Base-by-base conservation (phyloP, 2,797 vertebrate genomes). In the Telmatherina bonti region DNA sequence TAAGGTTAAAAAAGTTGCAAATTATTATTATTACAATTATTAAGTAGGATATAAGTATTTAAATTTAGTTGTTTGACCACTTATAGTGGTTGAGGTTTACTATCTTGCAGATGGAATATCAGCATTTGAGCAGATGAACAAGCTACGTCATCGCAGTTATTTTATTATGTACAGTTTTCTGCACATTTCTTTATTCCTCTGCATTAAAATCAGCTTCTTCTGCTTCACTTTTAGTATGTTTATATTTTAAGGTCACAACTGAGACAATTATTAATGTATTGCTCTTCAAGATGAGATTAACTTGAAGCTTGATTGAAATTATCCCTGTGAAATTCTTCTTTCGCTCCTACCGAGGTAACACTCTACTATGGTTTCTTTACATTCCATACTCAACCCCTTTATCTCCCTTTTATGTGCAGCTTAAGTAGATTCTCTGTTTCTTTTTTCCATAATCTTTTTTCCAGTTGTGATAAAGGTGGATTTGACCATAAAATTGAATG, bases 21-120 rank as follows among this genome's bases (percentile, higher is more conserved):
- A n/a, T 7, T 45, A 20, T 1, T 47, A 18, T 18, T 43, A n/a
- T n/a, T n/a, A n/a, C n/a, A n/a, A n/a, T n/a, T n/a, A n/a, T 43
- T 22, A 59, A 72, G 69, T 41, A 57, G 73, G 76, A 89, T 75
- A 74, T 82, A 7, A 81, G 61, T 67, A 38, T 60, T 63, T 56
- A 57, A 74, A 73, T 82, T 59, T 70, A 74, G 70, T 88, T 86
- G 76, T 5, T 13, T 49, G 38, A 38, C 31, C 51, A 85, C 82
- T 78, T 81, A 86, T 88, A 70, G 57, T 71, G 45, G 62, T 59
- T 81, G 45, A 61, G 63, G 55, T 71, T 68, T 53, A 65, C 62
- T 64, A 33, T 59, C 71, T 68, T 73, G 58, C 85, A 88, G 81
- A 81, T 70, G 63, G 55, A 55, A 54, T 27, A 55, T 66, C 70